Conservation (phyloP, 2,113 vertebrate genomes). For the Acanthochromis polyacanthus region DNA sequence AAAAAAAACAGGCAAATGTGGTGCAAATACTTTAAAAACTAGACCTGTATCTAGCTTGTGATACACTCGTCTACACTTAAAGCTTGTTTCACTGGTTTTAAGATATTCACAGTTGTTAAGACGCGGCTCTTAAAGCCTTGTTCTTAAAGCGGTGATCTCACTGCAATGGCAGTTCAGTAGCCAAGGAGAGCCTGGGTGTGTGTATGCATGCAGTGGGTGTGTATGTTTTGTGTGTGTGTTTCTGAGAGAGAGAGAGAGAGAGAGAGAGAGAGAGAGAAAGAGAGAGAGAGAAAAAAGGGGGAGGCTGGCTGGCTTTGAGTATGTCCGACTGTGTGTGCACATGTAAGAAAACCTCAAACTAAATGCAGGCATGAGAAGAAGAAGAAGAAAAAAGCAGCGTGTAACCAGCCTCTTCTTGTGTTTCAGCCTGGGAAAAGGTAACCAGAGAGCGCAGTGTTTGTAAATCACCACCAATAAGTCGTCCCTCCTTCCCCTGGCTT, state of each 20-base stretch:
- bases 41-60: neutral
- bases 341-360: conserved; percentile 61
- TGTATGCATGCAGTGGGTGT: conserved; percentile 57
- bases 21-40: conserved; percentile 3
- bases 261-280: conserved; percentile 15
- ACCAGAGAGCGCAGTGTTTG: conserved; percentile 72
- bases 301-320: conserved; percentile 24
- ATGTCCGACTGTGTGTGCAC: conserved; percentile 12
- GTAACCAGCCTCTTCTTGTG: conserved; percentile 57
- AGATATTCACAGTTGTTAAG: conserved; percentile 51
- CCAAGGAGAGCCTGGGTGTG: conserved; percentile 71
- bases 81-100: conserved; percentile 35
- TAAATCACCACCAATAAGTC: conserved; percentile 75
- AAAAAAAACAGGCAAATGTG: conserved; percentile 1
- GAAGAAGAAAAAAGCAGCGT: conserved; percentile 13
- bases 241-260: conserved; percentile 14
- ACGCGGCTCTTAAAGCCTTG: conserved; percentile 56
- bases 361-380: conserved; percentile 32
- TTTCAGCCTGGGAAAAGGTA: conserved; percentile 77
- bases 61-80: conserved; percentile 21
- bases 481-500: conserved; percentile 34
- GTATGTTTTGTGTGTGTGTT: conserved; percentile 43
- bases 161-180: conserved; percentile 79
- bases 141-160: conserved; percentile 78
- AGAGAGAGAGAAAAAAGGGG: conserved; percentile 39